These are phyloP conservation scores for Synergus umbraculus DNA, from an alignment of 2,888 invertebrate genomes.

Conservation along the genomic window DNA sequence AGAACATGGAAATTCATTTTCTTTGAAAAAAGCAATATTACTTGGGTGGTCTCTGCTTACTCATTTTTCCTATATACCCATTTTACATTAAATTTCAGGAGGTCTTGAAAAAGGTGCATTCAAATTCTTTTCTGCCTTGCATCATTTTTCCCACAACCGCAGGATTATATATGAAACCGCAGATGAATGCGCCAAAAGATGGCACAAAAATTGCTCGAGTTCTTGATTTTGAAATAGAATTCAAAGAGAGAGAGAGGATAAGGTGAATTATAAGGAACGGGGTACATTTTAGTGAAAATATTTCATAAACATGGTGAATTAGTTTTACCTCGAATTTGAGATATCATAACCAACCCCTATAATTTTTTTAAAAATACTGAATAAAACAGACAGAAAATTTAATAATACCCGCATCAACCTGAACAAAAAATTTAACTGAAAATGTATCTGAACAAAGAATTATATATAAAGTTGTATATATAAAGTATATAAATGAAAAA, in stretches of 20 bases:
- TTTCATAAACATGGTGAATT: no score
- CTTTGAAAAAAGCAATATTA: not conserved
- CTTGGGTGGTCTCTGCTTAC: not conserved
- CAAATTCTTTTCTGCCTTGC: not conserved
- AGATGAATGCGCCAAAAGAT: not conserved
- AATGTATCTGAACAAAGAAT: no score
- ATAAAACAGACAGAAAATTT: no score
- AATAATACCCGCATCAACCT: no score
- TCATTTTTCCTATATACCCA: not conserved
- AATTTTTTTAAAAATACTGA: no score
- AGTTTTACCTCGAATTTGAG: not conserved
- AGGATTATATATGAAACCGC: not conserved
- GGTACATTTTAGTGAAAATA: no score
- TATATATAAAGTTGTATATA: no score
- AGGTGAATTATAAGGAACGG: no score
- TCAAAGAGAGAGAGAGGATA: not conserved
- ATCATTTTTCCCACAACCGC: not conserved
- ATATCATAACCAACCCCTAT: not conserved
- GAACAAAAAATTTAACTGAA: no score
- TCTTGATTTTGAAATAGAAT: not conserved
- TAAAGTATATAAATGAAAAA: no score
- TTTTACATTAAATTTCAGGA: not conserved
- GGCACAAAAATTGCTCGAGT: not conserved
- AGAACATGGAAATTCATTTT: no score
- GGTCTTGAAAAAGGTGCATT: not conserved